Base-by-base conservation (phyloP, 2,113 vertebrate species). In the Lagopus muta region DNA sequence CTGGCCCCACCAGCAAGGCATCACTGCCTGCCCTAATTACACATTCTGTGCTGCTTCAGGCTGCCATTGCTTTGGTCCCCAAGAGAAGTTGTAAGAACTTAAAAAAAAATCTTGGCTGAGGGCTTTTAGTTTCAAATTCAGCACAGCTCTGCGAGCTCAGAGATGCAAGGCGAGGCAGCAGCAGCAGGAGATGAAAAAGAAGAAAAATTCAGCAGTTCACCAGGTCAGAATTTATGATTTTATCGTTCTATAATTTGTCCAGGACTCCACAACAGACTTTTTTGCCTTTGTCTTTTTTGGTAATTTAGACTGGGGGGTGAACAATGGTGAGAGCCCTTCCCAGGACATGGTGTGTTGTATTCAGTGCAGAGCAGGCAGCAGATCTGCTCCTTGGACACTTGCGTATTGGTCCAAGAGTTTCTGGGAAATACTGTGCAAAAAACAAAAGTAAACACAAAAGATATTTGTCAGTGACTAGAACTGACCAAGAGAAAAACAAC, bases 11-110 rank as follows among this genome's bases (percentile, higher is more conserved):
- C 97, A 95, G 87, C 67, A 60, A 96, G 96, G 96, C 97, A 97
- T 95, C 70, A 93, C 97, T 94, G 96, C 94, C 94, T 97, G 97
- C 96, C 97, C 97, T 98, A 98, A 98, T 98, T 98, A 98, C 97
- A 97, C 94, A 96, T 97, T 97, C 97, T 97, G 95, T 30, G 74
- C 96, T 95, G 96, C 97, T 97, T 97, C 97, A 90, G 97, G 97
- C 96, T 93, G 97, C 97, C 97, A 97, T 98, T 97, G 97, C 97
- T 98, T 92, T 16, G 21, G 95, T 97, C 97, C 97, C 98, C 88
- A 95, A 54, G 97, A 98, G 97, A 87, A 97, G 86, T 55, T 30
- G 94, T 95, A 93, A 97, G 94, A 98, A 97, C 96, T 97, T 8
- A 36, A 83, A 93, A 97, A 97, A 97, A 97, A 93, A 95, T 92